A percentile compares a stretch with the other conserved stretches of the same genome.
Conservation (phyloP, 2,797 vertebrate genomes). For the Sphenopsis melanotis region DNA sequence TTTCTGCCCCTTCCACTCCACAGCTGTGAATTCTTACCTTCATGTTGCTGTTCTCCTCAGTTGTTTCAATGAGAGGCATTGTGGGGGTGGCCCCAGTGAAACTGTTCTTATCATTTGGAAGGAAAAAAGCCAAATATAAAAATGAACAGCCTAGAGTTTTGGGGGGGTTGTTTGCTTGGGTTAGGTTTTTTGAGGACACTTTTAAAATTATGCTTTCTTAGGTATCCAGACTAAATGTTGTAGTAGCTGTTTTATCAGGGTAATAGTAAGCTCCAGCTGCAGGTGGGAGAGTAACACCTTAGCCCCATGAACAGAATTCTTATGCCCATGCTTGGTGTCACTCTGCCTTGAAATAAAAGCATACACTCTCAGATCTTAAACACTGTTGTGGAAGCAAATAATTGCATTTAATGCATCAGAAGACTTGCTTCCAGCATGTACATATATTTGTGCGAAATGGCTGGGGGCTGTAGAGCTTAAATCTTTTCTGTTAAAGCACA, state of each 20-base stretch:
- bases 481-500: background rate
- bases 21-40: background rate
- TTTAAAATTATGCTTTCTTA: background rate
- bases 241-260: background rate
- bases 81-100: background rate
- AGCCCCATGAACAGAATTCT: background rate
- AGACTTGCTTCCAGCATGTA: background rate
- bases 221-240: background rate
- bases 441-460: background rate
- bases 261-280: background rate
- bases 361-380: background rate
- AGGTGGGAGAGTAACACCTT: background rate
- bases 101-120: background rate
- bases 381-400: background rate
- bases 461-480: background rate
- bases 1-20: background rate
- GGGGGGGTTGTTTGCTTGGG: fast-evolving
- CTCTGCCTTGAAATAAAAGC: background rate
- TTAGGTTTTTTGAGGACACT: background rate
- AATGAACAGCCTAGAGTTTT: background rate
- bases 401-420: background rate
- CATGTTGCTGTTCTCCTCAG: background rate
- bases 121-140: background rate
- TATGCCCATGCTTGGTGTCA: background rate
- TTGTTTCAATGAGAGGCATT: background rate